Evolutionary conservation across 1,140 invertebrate species (phyloP).

Genomic region (Drosophila ohnishii): DNA sequence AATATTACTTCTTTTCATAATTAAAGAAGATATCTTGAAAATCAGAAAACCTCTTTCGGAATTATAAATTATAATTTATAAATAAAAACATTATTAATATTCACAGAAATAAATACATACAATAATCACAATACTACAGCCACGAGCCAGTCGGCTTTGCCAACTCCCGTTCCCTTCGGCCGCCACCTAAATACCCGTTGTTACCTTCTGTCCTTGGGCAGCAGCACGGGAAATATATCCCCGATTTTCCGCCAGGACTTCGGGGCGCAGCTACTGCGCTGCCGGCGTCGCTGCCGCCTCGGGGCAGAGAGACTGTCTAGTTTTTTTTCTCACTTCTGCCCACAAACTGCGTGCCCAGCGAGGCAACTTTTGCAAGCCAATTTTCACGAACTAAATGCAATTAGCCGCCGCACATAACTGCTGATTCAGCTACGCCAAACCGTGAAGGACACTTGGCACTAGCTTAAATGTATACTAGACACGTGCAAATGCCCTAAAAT

Average conservation of each 20-base stretch:
- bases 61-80: background rate
- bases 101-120: background rate
- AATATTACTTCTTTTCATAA: background rate
- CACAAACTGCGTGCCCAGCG: slow-evolving; percentile 48
- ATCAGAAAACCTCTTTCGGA: too few relatives aligned
- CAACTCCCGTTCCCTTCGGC: background rate
- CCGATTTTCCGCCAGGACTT: slow-evolving; percentile 37
- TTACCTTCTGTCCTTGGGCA: background rate
- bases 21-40: too few relatives aligned
- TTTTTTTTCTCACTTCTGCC: slow-evolving; percentile 19
- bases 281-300: slow-evolving; percentile 27
- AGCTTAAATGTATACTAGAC: slow-evolving; percentile 9
- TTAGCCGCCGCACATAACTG: slow-evolving; percentile 36
- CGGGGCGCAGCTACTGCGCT: slow-evolving; percentile 18
- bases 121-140: slow-evolving; percentile 7
- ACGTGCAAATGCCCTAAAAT: slow-evolving; percentile 58
- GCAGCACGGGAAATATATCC: slow-evolving; percentile 8
- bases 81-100: too few relatives aligned
- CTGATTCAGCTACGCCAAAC: slow-evolving; percentile 47
- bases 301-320: slow-evolving; percentile 30
- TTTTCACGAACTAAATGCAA: slow-evolving; percentile 37
- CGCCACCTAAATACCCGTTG: background rate
- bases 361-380: slow-evolving; percentile 49
- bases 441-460: slow-evolving; percentile 43
- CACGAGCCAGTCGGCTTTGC: slow-evolving; percentile 12